Evolutionary conservation across 2,113 vertebrate genomes (phyloP).

Genomic region (Rallus limicola): DNA sequence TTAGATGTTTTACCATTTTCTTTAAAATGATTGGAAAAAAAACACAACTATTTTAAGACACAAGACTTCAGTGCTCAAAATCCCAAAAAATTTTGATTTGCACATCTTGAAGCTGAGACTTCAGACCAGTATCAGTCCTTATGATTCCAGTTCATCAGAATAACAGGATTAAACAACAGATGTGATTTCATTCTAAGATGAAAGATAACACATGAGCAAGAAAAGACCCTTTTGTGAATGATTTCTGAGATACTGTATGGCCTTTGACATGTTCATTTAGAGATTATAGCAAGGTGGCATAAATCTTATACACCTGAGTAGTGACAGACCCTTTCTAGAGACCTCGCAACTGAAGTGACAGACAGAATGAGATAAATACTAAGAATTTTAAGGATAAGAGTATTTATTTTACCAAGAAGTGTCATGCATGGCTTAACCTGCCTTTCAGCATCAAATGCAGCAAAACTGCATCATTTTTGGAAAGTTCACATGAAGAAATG

Average conservation of each 20-base stretch:
- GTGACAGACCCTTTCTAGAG: constrained; percentile 55
- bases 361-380: constrained; percentile 72
- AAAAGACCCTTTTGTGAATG: constrained; percentile 62
- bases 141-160: background rate
- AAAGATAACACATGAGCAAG: constrained; percentile 48
- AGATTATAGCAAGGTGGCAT: constrained; percentile 56
- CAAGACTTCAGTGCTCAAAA: background rate
- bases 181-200: constrained; percentile 63
- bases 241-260: constrained; percentile 67
- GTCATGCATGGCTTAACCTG: constrained; percentile 69
- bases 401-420: constrained; percentile 59
- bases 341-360: constrained; percentile 55
- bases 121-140: background rate
- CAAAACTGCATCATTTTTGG: constrained; percentile 46
- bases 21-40: background rate
- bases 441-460: constrained; percentile 48
- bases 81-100: background rate
- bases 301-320: constrained; percentile 69
- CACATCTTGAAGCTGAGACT: constrained; percentile 18
- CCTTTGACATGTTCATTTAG: constrained; percentile 71
- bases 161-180: constrained; percentile 38
- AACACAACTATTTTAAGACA: background rate
- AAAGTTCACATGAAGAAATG: constrained; percentile 35
- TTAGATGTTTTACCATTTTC: background rate
- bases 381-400: constrained; percentile 62